Percentiles rank a stretch among this genome's conserved stretches.
Evolutionary conservation across 2,113 vertebrate species (phyloP).

Genomic region (Prinia subflava): DNA sequence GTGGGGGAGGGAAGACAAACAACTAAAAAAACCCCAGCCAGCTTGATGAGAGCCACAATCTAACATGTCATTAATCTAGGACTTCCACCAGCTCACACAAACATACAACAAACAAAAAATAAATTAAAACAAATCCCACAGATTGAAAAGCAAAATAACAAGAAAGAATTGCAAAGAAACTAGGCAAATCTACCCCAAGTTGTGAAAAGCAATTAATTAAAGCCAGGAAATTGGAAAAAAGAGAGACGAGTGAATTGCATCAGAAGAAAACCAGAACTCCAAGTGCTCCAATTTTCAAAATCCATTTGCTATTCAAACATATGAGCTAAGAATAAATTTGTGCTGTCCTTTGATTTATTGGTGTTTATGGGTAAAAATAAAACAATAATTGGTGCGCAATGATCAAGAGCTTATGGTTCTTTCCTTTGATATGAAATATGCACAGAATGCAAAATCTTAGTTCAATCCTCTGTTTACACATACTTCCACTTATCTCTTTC

Average conservation of each 20-base stretch:
- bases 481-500: not conserved
- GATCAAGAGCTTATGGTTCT: not conserved
- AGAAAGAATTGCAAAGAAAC: not conserved
- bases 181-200: not conserved
- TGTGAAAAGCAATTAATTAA: not conserved
- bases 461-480: not conserved
- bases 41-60: not conserved
- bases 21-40: fast-evolving
- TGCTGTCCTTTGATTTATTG: not conserved
- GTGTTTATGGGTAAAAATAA: not conserved
- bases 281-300: not conserved
- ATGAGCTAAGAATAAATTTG: not conserved
- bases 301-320: not conserved
- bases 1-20: not conserved
- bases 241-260: not conserved
- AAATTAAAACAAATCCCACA: not conserved
- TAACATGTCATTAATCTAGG: not conserved
- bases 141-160: not conserved
- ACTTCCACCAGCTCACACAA: not conserved
- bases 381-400: not conserved
- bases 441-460: not conserved
- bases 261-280: not conserved
- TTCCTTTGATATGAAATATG: not conserved
- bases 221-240: not conserved
- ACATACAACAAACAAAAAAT: not conserved